Percentiles rank a stretch among this genome's conserved stretches.
Conservation (phyloP, 2,797 vertebrate genomes). For the Sebastes diaconus region DNA sequence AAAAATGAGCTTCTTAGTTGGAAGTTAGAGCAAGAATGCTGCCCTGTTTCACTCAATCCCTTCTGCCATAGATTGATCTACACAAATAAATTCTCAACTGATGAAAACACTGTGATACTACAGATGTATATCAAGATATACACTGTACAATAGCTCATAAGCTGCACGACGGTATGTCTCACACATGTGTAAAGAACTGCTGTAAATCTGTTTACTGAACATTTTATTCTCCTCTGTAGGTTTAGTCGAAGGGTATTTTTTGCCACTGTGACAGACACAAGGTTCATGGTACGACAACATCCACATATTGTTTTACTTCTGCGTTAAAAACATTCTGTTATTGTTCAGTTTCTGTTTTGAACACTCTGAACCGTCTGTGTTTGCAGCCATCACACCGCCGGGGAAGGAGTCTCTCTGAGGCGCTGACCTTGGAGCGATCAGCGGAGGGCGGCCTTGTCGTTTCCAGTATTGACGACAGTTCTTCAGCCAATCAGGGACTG, state of each 20-base stretch:
- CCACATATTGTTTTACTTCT: not conserved
- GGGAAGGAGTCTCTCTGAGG: conserved; percentile 77
- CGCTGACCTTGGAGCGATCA: conserved; percentile 72
- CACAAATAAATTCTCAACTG: not conserved
- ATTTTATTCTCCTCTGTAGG: conserved; percentile 39
- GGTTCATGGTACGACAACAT: conserved; percentile 49
- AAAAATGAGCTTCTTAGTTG: not conserved
- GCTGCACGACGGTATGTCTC: too few relatives aligned
- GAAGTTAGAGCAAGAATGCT: not conserved
- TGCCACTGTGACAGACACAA: conserved; percentile 15
- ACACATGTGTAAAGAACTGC: not conserved
- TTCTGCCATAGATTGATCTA: not conserved
- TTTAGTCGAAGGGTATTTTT: conserved; percentile 13
- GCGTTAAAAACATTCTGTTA: not conserved
- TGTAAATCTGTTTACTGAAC: not conserved
- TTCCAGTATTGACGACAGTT: conserved; percentile 52
- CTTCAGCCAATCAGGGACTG: conserved; percentile 51
- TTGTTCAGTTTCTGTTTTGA: not conserved
- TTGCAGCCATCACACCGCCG: conserved; percentile 67
- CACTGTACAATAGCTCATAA: too few relatives aligned
- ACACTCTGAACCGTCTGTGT: not conserved
- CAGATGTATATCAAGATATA: too few relatives aligned
- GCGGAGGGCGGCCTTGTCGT: conserved; percentile 64
- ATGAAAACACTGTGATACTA: not conserved
- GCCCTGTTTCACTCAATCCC: not conserved